Evolutionary conservation across 2,888 invertebrate genomes (phyloP), one percentile per base, ranked within the genome.

Genomic region (Tiliacea aurago): DNA sequence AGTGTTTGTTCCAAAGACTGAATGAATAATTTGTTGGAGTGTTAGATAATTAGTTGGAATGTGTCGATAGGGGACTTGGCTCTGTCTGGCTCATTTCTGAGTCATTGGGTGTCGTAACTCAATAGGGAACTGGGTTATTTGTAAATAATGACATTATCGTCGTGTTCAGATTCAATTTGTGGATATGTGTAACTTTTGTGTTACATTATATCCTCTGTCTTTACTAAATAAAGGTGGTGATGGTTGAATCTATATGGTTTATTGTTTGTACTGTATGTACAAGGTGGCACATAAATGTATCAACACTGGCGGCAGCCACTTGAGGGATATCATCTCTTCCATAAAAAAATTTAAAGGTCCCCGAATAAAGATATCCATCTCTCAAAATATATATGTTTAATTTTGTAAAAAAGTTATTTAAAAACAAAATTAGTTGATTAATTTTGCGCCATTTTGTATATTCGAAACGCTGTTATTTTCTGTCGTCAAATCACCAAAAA

Each of bases 121-220:
- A 69, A 68, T 76, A 63, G 63, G 55, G 33, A 68, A 84, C 69
- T 78, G 20, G 73, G 73, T 74, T 84, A 84, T 84, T 84, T 84
- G 58, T 73, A 62, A 76, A 69, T n/a, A 56, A 62, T 83, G 71
- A 81, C 73, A 62, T 0, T 41, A 45, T 58, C 7, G 5, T 70
- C 15, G 33, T 65, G 13, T 58, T 62, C 53, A 41, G 45, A 28
- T 49, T 43, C 6, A 28, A n/a, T 61, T 41, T 65, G 4, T 13
- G 28, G 4, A 7, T 7, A 13, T 33, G 4, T 47, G 37, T 23
- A n/a, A 20, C 11, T 62, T 62, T 15, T 18, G 37, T 41, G 6
- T 1, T 9, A 43, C 1, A n/a, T 1, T 9, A 43, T 1, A n/a
- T 56, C 70, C 0, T 28, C 43, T 72, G 15, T 53, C 11, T 1